A percentile compares a stretch with the other conserved stretches of the same genome.
phyloP scores from a whole-genome alignment of 2,797 vertebrate genomes.

The Micrastur ruficollis region DNA sequence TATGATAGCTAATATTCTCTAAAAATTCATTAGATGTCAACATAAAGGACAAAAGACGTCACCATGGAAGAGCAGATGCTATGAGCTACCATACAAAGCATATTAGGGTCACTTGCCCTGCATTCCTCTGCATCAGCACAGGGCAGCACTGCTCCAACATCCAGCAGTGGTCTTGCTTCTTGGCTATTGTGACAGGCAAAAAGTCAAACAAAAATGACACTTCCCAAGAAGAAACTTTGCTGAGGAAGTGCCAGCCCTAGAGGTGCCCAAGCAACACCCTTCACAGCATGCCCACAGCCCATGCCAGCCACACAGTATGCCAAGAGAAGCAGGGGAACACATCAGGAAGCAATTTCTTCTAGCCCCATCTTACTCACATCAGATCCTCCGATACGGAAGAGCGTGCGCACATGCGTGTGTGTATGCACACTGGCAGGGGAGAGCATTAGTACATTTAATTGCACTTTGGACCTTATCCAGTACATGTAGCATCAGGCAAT shows the following conservation, averaged over 20 bases:
- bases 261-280: not conserved
- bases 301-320: rapidly evolving
- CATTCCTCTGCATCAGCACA: not conserved
- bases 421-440: not conserved
- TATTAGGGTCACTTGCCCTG: not conserved
- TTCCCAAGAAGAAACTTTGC: not conserved
- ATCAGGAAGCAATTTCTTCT: not conserved
- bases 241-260: not conserved
- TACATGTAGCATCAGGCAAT: not conserved
- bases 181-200: not conserved
- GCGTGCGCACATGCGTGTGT: rapidly evolving
- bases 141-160: not conserved
- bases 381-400: not conserved
- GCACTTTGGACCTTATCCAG: not conserved
- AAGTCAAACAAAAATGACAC: not conserved
- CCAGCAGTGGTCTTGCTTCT: not conserved
- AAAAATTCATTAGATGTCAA: conserved; percentile 10
- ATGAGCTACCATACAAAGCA: not conserved
- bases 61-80: not conserved
- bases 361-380: not conserved
- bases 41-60: conserved; percentile 4
- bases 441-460: not conserved
- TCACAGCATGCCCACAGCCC: not conserved
- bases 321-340: not conserved
- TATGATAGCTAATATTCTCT: not conserved